phyloP scores from a whole-genome alignment of 2,797 vertebrate genomes.

The Ceryle rudis region DNA sequence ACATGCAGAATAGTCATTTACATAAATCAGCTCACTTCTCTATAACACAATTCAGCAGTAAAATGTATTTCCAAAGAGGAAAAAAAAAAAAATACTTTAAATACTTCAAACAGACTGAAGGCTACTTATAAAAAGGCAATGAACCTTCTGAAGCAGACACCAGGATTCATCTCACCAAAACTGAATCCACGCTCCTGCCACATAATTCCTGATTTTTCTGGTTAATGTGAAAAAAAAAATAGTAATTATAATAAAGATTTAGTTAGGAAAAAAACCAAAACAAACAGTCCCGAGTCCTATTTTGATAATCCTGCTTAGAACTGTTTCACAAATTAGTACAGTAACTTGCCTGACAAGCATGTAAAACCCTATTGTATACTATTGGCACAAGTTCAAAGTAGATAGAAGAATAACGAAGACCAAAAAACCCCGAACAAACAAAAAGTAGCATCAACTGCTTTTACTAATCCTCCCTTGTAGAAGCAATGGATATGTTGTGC shows the following conservation, averaged over 20 bases:
- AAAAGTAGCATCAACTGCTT: background rate
- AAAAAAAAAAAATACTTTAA: constrained; percentile 71
- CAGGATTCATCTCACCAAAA: constrained; percentile 3
- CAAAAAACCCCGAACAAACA: background rate
- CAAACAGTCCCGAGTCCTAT: background rate
- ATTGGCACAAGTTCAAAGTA: background rate
- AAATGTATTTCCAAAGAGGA: constrained; percentile 68
- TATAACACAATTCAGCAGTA: constrained; percentile 56
- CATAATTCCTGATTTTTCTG: background rate
- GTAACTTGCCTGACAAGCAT: background rate
- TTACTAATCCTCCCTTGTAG: background rate
- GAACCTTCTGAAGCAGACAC: constrained; percentile 35
- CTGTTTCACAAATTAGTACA: background rate
- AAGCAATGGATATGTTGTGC: fast-evolving
- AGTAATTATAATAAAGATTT: background rate
- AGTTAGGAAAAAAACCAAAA: fast-evolving
- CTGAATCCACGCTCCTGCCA: background rate
- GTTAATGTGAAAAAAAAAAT: background rate
- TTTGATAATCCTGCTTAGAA: background rate
- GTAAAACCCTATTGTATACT: background rate
- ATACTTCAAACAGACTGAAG: constrained; percentile 67
- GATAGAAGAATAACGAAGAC: background rate
- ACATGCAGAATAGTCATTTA: constrained; percentile 78
- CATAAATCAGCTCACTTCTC: constrained; percentile 76
- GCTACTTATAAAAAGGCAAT: constrained; percentile 43